These are phyloP conservation scores for Botia kubotai DNA, from an alignment of 2,797 vertebrate species.

Conservation along the genomic window DNA sequence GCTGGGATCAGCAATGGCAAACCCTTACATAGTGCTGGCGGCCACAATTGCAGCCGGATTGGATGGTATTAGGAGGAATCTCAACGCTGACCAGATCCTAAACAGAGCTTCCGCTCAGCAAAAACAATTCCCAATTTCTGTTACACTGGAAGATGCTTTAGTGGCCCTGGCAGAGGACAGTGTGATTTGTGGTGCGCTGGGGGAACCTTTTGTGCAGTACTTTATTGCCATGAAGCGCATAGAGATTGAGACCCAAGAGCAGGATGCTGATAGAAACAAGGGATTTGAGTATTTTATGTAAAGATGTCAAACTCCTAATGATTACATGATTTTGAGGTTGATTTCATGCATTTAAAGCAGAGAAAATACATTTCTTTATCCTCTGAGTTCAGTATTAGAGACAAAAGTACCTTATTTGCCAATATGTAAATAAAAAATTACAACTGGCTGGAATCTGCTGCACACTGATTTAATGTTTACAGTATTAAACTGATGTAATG, in stretches of 20 bases:
- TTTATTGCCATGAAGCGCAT: slow-evolving; percentile 93
- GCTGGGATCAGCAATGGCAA: slow-evolving; percentile 89
- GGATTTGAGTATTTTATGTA: slow-evolving; percentile 95
- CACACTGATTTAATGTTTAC: slow-evolving; percentile 21
- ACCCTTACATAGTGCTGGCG: slow-evolving; percentile 90
- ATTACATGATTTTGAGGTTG: slow-evolving; percentile 21
- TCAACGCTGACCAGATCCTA: slow-evolving; percentile 68
- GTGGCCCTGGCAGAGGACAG: slow-evolving; percentile 82
- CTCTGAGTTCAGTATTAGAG: background rate
- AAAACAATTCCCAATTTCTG: slow-evolving; percentile 79
- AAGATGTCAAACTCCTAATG: slow-evolving; percentile 51
- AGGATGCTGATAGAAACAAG: slow-evolving; percentile 89
- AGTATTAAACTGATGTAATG: no score
- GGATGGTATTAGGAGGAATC: slow-evolving; percentile 84
- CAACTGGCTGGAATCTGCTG: background rate
- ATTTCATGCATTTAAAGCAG: background rate
- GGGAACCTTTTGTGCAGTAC: slow-evolving; percentile 89
- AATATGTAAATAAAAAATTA: slow-evolving; percentile 25
- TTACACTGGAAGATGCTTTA: slow-evolving; percentile 89
- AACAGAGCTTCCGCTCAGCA: slow-evolving; percentile 70
- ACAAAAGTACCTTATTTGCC: background rate
- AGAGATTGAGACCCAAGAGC: slow-evolving; percentile 91
- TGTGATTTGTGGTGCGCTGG: slow-evolving; percentile 83
- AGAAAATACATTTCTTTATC: background rate
- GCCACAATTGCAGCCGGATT: slow-evolving; percentile 89